Percentiles rank a stretch among this genome's conserved stretches.
Evolutionary conservation across 2,113 vertebrate genomes (phyloP).

Genomic region (Antennarius striatus): DNA sequence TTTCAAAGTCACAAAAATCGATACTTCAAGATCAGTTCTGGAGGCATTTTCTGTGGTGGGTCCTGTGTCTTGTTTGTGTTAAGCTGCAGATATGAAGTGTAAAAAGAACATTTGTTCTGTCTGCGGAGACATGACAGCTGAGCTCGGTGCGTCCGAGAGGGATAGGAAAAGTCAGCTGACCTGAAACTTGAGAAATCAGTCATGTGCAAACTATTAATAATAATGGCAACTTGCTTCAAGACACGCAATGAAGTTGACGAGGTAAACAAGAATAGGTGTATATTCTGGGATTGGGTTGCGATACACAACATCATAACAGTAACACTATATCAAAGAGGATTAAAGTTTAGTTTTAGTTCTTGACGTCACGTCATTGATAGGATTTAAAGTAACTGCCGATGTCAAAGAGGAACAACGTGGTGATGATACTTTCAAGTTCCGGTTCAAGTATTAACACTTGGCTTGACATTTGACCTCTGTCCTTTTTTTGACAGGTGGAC

Average conservation of each 20-base stretch:
- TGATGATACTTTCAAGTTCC: background rate
- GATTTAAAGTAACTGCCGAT: background rate
- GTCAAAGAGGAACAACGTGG: background rate
- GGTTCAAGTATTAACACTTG: conserved; percentile 30
- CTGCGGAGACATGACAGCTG: conserved; percentile 2
- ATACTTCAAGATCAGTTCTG: too few relatives aligned
- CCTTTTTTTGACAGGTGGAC: conserved; percentile 69
- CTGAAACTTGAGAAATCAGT: conserved; percentile 36
- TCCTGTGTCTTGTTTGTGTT: too few relatives aligned
- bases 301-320: conserved; percentile 18
- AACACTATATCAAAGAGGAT: conserved; percentile 14
- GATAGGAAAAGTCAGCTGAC: conserved; percentile 20
- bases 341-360: background rate
- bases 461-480: conserved; percentile 40
- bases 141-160: background rate
- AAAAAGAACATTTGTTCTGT: background rate
- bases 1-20: too few relatives aligned
- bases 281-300: conserved; percentile 11
- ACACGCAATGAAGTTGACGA: conserved; percentile 30
- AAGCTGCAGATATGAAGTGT: background rate
- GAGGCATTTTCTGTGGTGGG: too few relatives aligned
- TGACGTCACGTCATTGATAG: background rate
- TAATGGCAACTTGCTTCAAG: conserved; percentile 26
- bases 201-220: conserved; percentile 51
- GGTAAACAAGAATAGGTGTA: conserved; percentile 22